phyloP scores from a whole-genome alignment of 2,113 vertebrate species.

The Meleagris gallopavo region DNA sequence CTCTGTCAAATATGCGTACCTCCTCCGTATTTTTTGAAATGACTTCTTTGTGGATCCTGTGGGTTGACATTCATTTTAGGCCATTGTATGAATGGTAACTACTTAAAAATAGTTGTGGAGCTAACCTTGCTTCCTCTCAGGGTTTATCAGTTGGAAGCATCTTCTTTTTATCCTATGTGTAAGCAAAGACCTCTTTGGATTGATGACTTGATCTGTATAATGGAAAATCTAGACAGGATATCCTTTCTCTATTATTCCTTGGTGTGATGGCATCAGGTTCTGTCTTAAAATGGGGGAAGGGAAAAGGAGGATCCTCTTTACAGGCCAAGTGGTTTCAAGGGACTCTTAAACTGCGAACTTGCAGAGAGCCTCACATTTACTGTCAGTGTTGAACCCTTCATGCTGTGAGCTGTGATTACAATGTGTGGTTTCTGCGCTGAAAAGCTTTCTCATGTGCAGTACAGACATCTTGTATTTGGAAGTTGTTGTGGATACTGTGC shows the following conservation, averaged over 20 bases:
- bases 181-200: slow-evolving; percentile 32
- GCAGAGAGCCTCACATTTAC: not conserved
- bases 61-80: slow-evolving; percentile 42
- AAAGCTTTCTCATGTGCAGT: not conserved
- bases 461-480: slow-evolving; percentile 33
- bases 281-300: slow-evolving; percentile 37
- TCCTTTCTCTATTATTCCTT: slow-evolving; percentile 71
- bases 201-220: slow-evolving; percentile 49
- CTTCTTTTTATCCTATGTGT: slow-evolving; percentile 35
- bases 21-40: not conserved
- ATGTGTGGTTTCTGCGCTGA: not conserved
- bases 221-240: slow-evolving; percentile 72
- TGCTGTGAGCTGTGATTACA: not conserved
- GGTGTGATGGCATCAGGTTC: slow-evolving; percentile 53
- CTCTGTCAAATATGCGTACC: not conserved
- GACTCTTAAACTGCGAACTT: not conserved
- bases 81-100: slow-evolving; percentile 41
- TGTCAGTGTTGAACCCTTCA: not conserved
- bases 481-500: slow-evolving; percentile 13
- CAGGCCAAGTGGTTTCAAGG: slow-evolving; percentile 34
- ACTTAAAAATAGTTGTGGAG: slow-evolving; percentile 60
- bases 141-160: slow-evolving; percentile 56
- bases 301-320: slow-evolving; percentile 46
- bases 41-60: not conserved
- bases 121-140: slow-evolving; percentile 60